phyloP scores from a whole-genome alignment of 1,140 invertebrate genomes.

The Phymastichus coffea region DNA sequence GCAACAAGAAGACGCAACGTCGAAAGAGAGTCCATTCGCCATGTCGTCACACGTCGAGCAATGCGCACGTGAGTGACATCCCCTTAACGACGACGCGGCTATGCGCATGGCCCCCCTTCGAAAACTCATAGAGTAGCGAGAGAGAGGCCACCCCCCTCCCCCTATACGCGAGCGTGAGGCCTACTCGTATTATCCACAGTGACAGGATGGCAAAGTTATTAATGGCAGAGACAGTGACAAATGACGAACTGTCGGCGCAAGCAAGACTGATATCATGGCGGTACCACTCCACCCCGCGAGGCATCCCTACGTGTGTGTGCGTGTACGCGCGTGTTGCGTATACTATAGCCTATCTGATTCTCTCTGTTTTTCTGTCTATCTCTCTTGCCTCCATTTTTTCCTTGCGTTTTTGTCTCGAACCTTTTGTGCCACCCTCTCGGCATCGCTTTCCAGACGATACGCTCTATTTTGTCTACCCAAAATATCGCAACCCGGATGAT shows the following conservation, averaged over 20 bases:
- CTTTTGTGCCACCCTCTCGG: constrained; percentile 15
- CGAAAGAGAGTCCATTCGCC: constrained; percentile 47
- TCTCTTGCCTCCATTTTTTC: constrained; percentile 19
- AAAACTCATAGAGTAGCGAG: constrained; percentile 9
- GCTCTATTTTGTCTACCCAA: constrained; percentile 2
- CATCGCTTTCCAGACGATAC: constrained; percentile 20
- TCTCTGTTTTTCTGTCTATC: constrained; percentile 31
- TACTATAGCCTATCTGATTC: constrained; percentile 19
- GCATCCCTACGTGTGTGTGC: neutral
- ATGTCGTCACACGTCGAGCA: constrained; percentile 38
- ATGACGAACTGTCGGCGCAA: constrained; percentile 60
- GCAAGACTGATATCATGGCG: constrained; percentile 59
- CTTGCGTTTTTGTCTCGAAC: constrained; percentile 30
- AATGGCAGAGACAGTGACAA: constrained; percentile 58
- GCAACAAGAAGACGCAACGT: constrained; percentile 36
- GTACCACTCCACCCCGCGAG: constrained; percentile 23
- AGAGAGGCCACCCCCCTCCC: neutral
- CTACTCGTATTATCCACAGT: constrained; percentile 59
- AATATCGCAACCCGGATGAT: too few relatives aligned
- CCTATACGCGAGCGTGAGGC: constrained; percentile 38
- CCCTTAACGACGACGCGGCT: constrained; percentile 50
- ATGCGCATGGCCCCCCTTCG: neutral
- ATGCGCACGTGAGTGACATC: constrained; percentile 50
- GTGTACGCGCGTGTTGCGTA: neutral
- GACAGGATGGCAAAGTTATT: constrained; percentile 58